These are phyloP conservation scores for Gracilinanus agilis DNA, from an alignment of 2,113 vertebrate genomes.

Conservation along the genomic window DNA sequence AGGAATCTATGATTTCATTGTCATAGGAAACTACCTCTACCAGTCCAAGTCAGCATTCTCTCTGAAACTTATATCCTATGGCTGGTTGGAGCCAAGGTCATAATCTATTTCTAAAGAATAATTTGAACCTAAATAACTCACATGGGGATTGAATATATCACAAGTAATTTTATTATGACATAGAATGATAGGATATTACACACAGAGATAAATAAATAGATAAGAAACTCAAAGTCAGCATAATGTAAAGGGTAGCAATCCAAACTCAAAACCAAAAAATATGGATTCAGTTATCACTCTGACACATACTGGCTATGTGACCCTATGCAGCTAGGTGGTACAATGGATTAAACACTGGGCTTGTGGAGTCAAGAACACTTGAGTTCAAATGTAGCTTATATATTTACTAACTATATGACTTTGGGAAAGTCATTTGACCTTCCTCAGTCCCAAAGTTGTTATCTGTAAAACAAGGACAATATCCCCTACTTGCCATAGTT, in stretches of 20 bases:
- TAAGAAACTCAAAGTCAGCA: not conserved
- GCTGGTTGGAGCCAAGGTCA: not conserved
- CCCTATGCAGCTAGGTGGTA: not conserved
- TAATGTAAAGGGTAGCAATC: not conserved
- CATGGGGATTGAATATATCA: not conserved
- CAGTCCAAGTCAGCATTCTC: not conserved
- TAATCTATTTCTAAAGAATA: not conserved
- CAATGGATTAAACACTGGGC: no score
- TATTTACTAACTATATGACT: not conserved
- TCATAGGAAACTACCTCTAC: not conserved
- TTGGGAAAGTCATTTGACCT: not conserved
- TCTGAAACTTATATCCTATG: not conserved
- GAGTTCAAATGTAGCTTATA: no score
- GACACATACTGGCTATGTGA: not conserved
- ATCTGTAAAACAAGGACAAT: not conserved
- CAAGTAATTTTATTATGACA: not conserved
- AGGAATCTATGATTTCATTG: not conserved
- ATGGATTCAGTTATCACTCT: not conserved
- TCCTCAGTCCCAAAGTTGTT: not conserved
- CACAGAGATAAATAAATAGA: not conserved
- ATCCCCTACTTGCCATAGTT: not conserved
- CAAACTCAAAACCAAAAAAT: not conserved
- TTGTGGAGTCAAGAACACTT: no score
- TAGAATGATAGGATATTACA: not conserved
- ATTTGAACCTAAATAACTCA: not conserved